A percentile compares a stretch with the other conserved stretches of the same genome.
phyloP scores from a whole-genome alignment of 2,113 vertebrate species.

The Diadophis punctatus region DNA sequence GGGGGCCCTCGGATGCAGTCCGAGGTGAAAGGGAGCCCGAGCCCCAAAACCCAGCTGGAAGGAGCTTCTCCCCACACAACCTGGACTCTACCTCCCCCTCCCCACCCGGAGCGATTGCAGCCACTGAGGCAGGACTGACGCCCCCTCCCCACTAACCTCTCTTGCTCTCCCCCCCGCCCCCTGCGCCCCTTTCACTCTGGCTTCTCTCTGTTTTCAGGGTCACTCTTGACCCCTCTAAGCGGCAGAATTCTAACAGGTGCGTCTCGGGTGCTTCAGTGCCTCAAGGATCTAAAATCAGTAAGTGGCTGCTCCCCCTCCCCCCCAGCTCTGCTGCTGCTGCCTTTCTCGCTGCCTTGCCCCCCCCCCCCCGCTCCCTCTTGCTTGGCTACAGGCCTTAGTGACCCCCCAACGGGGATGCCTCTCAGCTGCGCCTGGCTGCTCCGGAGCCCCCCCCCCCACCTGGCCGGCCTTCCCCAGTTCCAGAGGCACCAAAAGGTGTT shows the following conservation, averaged over 20 bases:
- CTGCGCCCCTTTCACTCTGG: slow-evolving; percentile 1
- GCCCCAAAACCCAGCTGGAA: not conserved
- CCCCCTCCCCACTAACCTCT: not conserved
- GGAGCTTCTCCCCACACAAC: not conserved
- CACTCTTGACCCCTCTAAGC: slow-evolving; percentile 97
- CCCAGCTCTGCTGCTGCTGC: not conserved
- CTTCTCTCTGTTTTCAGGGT: slow-evolving; percentile 72
- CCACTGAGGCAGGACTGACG: not conserved
- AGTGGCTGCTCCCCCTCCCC: slow-evolving; percentile 58
- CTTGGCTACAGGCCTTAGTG: not conserved
- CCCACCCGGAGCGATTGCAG: not conserved
- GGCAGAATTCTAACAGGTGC: slow-evolving; percentile 94
- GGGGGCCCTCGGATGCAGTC: not conserved
- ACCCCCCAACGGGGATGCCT: not conserved
- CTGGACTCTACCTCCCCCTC: not conserved
- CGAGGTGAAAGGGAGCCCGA: not conserved
- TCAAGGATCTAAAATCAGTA: slow-evolving; percentile 98
- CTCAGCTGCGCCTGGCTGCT: too few relatives aligned
- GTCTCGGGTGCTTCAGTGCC: slow-evolving; percentile 91
- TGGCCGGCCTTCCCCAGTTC: not conserved
- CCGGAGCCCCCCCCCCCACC: too few relatives aligned
- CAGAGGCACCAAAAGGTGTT: not conserved
- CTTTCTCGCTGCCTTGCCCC: not conserved
- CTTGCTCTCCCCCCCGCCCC: not conserved
- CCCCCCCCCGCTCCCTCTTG: not conserved